Conservation (phyloP, 2,888 invertebrate species). For the Ceraclea dissimilis region DNA sequence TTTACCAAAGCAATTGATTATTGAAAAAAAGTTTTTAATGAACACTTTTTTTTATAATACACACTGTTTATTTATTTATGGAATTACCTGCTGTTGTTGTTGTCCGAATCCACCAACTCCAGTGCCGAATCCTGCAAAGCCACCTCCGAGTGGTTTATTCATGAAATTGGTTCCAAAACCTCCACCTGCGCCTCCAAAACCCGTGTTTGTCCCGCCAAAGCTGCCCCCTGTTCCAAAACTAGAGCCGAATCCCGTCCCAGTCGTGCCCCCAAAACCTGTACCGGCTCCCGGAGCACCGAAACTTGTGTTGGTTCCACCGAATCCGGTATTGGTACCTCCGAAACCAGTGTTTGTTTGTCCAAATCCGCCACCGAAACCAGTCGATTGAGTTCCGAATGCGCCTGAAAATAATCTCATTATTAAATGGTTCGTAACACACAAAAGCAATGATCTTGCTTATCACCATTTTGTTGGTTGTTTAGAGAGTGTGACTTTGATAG, state of each 20-base stretch:
- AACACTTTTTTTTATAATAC: too few relatives aligned
- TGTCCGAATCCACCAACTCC: slow-evolving; percentile 44
- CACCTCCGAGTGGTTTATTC: slow-evolving; percentile 27
- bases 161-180: slow-evolving; percentile 16
- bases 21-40: too few relatives aligned
- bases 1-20: too few relatives aligned
- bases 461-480: too few relatives aligned
- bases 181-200: slow-evolving; percentile 6
- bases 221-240: slow-evolving; percentile 25
- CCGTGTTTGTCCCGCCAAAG: slow-evolving; percentile 14
- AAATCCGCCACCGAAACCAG: slow-evolving; percentile 27
- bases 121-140: slow-evolving; percentile 46
- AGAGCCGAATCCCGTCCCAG: slow-evolving; percentile 30
- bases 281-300: slow-evolving; percentile 29
- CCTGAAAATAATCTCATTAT: slow-evolving; percentile 3
- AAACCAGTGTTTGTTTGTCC: slow-evolving; percentile 33
- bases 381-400: slow-evolving; percentile 26
- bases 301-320: slow-evolving; percentile 28
- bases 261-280: slow-evolving; percentile 33
- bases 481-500: too few relatives aligned
- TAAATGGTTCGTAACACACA: too few relatives aligned
- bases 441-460: slow-evolving; percentile 28
- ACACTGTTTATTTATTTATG: too few relatives aligned
- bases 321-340: slow-evolving; percentile 29
- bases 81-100: slow-evolving; percentile 36